Evolutionary conservation across 1,140 invertebrate genomes (phyloP), one percentile per base, ranked within the genome.

Genomic region (Notospermus geniculatus): DNA sequence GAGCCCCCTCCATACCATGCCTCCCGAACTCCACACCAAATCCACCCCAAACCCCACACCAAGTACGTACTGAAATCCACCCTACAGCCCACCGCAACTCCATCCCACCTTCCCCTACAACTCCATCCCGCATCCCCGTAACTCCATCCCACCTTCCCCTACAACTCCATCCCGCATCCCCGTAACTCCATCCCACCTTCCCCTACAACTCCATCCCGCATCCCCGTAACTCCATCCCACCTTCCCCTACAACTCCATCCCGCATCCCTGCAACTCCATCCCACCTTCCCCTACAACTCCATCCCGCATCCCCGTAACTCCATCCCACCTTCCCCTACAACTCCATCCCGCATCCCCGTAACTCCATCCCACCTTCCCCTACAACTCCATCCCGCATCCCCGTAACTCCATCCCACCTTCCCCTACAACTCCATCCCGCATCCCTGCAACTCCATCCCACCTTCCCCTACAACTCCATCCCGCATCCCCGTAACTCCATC

Each of bases 141-240:
- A n/a, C n/a, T n/a, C n/a, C n/a, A n/a, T n/a, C n/a, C n/a, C n/a
- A n/a, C n/a, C n/a, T n/a, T n/a, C n/a, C n/a, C n/a, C n/a, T n/a
- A n/a, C n/a, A 17, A 28, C 46, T 64, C 29, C 36, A 50, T 39
- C 43, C 39, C 41, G 25, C 62, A 54, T 50, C 30, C 50, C 13
- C 36, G 25, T 32, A 22, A 52, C 1, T 29, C 53, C 39, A 15
- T 45, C 29, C 56, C 27, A 43, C 15, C 36, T 17, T 41, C 5
- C 54, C 19, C 29, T 19, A 30, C 56, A 53, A 39, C 54, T 29
- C 56, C 61, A 36, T 56, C 54, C 36, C 54, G 55, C 60, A 32
- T 66, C 22, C 46, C 52, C 36, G 36, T 65, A 17, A 52, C 60
- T 54, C 59, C 27, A 25, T 52, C 45, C 36, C 17, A 29, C 17